Evolutionary conservation across 2,888 invertebrate genomes (phyloP).

Genomic region (Epinotia brunnichana): DNA sequence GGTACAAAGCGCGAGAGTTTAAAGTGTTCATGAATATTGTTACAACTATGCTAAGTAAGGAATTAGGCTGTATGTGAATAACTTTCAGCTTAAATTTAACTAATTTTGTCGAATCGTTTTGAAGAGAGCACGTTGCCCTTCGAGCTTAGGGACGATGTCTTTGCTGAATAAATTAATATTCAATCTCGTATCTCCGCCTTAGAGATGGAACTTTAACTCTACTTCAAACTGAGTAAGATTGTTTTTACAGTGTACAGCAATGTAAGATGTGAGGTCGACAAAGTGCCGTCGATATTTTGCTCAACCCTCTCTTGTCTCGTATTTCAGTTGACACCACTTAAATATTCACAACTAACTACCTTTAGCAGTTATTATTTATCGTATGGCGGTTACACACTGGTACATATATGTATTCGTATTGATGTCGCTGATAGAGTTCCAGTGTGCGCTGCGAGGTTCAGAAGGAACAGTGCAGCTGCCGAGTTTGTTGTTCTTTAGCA

Average conservation of each 20-base stretch:
- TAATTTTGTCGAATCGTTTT: conserved; percentile 44
- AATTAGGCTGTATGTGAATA: conserved; percentile 31
- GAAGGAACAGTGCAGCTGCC: no score
- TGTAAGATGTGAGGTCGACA: conserved; percentile 8
- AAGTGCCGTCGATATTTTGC: conserved; percentile 8
- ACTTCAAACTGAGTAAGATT: not conserved
- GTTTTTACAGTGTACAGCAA: not conserved
- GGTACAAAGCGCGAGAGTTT: no score
- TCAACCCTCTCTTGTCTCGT: conserved; percentile 24
- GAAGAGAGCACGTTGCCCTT: conserved; percentile 49
- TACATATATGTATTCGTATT: no score
- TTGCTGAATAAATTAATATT: conserved; percentile 55
- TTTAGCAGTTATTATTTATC: no score
- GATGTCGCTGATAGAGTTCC: no score
- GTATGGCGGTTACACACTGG: no score
- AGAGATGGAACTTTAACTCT: not conserved
- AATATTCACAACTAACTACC: conserved; percentile 34
- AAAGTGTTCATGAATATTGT: conserved; percentile 27
- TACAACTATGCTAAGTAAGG: conserved; percentile 14
- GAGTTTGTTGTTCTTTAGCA: no score
- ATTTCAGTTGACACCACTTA: conserved; percentile 22
- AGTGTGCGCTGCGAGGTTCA: no score
- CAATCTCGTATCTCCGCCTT: not conserved
- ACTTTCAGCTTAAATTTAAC: conserved; percentile 29
- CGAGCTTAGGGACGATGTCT: conserved; percentile 51